A percentile compares a stretch with the other conserved stretches of the same genome.
These are phyloP conservation scores for Argopecten irradians DNA, from an alignment of 1,140 invertebrate genomes.

Conservation along the genomic window DNA sequence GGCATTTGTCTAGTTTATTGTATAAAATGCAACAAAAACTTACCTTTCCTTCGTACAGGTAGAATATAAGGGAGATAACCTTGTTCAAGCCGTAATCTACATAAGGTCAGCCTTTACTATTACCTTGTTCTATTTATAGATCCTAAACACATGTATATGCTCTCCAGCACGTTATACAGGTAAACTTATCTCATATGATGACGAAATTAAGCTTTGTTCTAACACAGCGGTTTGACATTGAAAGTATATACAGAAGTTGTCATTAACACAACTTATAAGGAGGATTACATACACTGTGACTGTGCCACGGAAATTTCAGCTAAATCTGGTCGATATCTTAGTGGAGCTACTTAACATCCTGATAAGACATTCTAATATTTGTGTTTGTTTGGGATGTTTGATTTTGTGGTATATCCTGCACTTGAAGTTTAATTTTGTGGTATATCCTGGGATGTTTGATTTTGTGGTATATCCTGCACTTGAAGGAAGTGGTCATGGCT, in stretches of 20 bases:
- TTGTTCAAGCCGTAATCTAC: background rate
- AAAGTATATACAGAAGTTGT: background rate
- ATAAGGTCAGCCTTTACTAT: background rate
- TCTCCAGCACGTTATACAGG: background rate
- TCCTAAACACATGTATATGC: background rate
- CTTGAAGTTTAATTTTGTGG: background rate
- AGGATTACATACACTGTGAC: background rate
- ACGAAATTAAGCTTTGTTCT: background rate
- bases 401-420: background rate
- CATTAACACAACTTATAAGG: background rate
- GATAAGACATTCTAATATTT: background rate
- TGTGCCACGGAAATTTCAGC: background rate
- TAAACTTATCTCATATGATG: constrained; percentile 22
- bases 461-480: background rate
- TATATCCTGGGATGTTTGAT: background rate
- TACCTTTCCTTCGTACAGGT: no score
- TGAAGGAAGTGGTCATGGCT: background rate
- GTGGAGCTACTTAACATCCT: background rate
- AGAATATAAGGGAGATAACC: background rate
- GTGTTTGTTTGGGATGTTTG: background rate
- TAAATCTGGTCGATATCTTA: background rate
- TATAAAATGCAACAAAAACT: no score
- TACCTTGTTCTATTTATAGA: constrained; percentile 18
- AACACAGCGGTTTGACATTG: background rate
- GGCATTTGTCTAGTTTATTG: no score